Percentiles rank a stretch among this genome's conserved stretches.
Evolutionary conservation across 2,113 vertebrate species (phyloP).

Genomic region (Odontesthes bonariensis): DNA sequence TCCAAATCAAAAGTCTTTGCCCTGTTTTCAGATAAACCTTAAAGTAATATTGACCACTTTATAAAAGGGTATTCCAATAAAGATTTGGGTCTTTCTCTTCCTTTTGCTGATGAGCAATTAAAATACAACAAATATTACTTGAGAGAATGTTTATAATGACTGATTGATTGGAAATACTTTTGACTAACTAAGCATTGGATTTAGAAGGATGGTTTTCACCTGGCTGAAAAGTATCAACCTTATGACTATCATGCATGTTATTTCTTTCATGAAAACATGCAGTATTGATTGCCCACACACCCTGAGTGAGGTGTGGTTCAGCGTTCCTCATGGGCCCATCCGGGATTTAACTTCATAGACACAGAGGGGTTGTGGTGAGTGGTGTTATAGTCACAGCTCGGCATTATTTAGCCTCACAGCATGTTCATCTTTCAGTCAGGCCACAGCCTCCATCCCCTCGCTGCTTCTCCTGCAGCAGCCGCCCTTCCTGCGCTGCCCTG

Average conservation of each 20-base stretch:
- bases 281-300: not conserved
- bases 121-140: too few relatives aligned
- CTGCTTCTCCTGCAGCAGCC: conserved; percentile 39
- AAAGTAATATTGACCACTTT: too few relatives aligned
- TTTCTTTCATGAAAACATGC: not conserved
- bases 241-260: too few relatives aligned
- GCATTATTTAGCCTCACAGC: conserved; percentile 52
- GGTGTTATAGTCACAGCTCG: conserved; percentile 28
- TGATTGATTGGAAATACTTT: too few relatives aligned
- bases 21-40: too few relatives aligned
- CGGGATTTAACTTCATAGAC: conserved; percentile 13
- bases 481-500: conserved; percentile 44
- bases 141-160: too few relatives aligned
- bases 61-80: too few relatives aligned
- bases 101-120: too few relatives aligned
- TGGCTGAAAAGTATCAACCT: not conserved
- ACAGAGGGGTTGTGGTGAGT: conserved; percentile 17
- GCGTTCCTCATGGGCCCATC: conserved; percentile 2
- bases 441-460: conserved; percentile 16
- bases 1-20: too few relatives aligned
- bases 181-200: too few relatives aligned
- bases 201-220: not conserved
- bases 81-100: too few relatives aligned
- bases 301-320: not conserved
- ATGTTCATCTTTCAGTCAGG: conserved; percentile 37